These are phyloP conservation scores for Pipistrellus kuhlii DNA, from an alignment of 2,797 vertebrate genomes.

Conservation along the genomic window DNA sequence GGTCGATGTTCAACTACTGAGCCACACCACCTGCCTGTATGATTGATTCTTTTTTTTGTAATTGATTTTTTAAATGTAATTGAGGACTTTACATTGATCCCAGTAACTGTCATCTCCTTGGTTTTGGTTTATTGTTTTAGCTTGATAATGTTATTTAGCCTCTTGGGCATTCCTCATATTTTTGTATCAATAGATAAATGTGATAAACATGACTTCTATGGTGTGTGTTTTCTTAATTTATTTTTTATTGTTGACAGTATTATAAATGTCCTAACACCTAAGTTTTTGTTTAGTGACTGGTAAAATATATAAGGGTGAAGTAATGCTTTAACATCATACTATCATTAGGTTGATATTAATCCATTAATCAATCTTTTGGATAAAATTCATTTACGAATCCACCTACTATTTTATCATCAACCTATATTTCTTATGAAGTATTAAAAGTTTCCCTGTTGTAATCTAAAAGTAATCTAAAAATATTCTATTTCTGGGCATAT, in stretches of 20 bases:
- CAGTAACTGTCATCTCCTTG: constrained; percentile 36
- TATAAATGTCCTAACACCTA: background rate
- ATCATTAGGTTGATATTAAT: constrained; percentile 52
- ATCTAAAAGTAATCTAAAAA: constrained; percentile 28
- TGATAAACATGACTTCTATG: background rate
- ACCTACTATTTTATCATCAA: constrained; percentile 47
- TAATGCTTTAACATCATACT: background rate
- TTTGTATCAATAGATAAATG: constrained; percentile 37
- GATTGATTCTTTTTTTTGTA: background rate
- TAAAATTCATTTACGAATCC: constrained; percentile 59
- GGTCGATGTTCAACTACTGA: background rate
- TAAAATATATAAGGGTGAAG: background rate
- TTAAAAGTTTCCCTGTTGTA: constrained; percentile 35
- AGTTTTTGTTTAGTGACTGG: constrained; percentile 52
- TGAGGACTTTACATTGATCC: constrained; percentile 53
- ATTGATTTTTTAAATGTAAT: constrained; percentile 22
- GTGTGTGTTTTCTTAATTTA: background rate
- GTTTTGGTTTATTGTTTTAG: constrained; percentile 57
- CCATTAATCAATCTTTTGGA: constrained; percentile 1
- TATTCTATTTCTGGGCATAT: constrained; percentile 33
- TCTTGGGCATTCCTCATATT: constrained; percentile 40
- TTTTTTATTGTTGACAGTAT: background rate
- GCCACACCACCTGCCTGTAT: background rate
- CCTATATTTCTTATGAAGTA: constrained; percentile 29
- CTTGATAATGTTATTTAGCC: constrained; percentile 25